A percentile compares a stretch with the other conserved stretches of the same genome.
phyloP scores from a whole-genome alignment of 1,140 invertebrate genomes.

The Trichogramma pretiosum region DNA sequence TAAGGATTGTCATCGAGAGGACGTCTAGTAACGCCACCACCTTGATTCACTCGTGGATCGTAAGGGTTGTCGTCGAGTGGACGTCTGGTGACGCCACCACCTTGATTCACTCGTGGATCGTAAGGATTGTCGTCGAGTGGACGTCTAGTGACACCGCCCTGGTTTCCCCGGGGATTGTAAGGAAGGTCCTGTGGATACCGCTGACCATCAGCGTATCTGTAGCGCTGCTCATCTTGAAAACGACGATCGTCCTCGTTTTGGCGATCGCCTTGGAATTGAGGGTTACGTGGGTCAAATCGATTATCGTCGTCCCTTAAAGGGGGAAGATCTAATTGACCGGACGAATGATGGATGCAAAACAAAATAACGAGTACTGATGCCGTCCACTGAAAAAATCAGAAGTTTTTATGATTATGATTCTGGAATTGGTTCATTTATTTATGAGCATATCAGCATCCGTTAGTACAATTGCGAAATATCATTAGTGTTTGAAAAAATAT shows the following conservation, averaged over 20 bases:
- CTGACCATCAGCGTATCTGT: not conserved
- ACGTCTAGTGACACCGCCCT: not conserved
- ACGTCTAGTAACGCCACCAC: no score
- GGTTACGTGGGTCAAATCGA: not conserved
- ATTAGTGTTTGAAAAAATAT: no score
- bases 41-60: no score
- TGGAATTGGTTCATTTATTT: no score
- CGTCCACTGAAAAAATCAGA: no score
- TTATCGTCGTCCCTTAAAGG: slow-evolving; percentile 22
- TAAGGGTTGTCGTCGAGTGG: not conserved
- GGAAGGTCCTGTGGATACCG: not conserved
- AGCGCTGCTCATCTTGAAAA: not conserved
- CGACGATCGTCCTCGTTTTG: not conserved
- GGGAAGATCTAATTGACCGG: slow-evolving; percentile 36
- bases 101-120: not conserved
- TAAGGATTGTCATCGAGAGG: no score
- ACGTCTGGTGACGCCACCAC: no score
- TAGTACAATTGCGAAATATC: no score
- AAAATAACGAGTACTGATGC: no score
- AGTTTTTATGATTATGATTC: no score
- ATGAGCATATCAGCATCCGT: no score
- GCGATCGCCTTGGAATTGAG: not conserved
- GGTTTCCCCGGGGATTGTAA: not conserved
- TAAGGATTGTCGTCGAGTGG: not conserved
- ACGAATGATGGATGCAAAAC: no score